phyloP scores from a whole-genome alignment of 2,888 invertebrate species.

The Acronicta aceris region DNA sequence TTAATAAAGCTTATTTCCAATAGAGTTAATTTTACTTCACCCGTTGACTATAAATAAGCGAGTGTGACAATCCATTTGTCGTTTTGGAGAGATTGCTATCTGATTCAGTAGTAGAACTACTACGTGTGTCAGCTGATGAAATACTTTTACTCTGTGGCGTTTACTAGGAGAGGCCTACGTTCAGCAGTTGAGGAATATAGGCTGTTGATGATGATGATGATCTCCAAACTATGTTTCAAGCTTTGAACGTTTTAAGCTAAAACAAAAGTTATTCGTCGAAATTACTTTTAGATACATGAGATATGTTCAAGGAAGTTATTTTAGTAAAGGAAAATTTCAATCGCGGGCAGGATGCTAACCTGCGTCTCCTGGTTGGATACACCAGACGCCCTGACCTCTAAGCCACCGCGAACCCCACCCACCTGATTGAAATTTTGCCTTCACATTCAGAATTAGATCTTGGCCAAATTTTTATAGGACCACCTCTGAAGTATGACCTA shows the following conservation, averaged over 20 bases:
- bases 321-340: too few relatives aligned
- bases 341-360: too few relatives aligned
- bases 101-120: constrained; percentile 72
- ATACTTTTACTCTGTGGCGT: constrained; percentile 45
- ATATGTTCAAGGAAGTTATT: constrained; percentile 6
- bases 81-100: constrained; percentile 82
- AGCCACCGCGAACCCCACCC: too few relatives aligned
- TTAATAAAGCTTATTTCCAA: constrained; percentile 81
- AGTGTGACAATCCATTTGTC: constrained; percentile 72
- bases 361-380: too few relatives aligned
- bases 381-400: too few relatives aligned
- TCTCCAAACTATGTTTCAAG: constrained; percentile 18
- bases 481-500: too few relatives aligned
- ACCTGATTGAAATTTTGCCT: too few relatives aligned
- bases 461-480: too few relatives aligned
- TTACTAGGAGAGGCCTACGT: too few relatives aligned
- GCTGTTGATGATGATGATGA: too few relatives aligned
- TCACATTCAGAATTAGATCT: too few relatives aligned
- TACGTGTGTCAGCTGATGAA: constrained; percentile 21
- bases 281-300: constrained; percentile 10
- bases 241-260: constrained; percentile 17
- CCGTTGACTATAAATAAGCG: constrained; percentile 76
- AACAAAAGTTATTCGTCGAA: constrained; percentile 10
- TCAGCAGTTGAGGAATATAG: too few relatives aligned
- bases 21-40: constrained; percentile 80